These are phyloP conservation scores for Callipepla squamata DNA, from an alignment of 2,113 vertebrate species.

Conservation along the genomic window DNA sequence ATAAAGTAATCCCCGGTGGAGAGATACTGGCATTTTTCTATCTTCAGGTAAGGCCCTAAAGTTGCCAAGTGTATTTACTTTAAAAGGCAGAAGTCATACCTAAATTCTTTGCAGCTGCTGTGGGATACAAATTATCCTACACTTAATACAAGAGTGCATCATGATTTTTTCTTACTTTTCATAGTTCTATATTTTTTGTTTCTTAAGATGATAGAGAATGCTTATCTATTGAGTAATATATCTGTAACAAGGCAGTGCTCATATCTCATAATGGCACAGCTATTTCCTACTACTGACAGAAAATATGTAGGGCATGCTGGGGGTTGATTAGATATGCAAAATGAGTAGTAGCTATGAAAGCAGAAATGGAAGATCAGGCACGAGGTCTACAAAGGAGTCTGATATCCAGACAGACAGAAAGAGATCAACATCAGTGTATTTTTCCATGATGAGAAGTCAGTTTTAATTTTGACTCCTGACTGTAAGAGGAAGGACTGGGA, in stretches of 20 bases:
- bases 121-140: background rate
- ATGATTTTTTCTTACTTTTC: background rate
- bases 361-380: background rate
- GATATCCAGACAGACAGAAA: background rate
- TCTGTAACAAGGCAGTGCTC: slow-evolving; percentile 15
- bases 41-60: background rate
- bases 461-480: background rate
- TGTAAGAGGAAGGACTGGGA: background rate
- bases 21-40: background rate
- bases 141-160: background rate
- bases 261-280: background rate
- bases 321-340: slow-evolving; percentile 35
- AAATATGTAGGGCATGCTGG: slow-evolving; percentile 47
- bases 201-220: background rate
- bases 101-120: background rate
- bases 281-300: slow-evolving; percentile 54
- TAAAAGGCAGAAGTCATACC: background rate
- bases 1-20: background rate
- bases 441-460: slow-evolving; percentile 13
- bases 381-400: background rate
- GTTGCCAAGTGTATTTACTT: background rate
- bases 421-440: background rate
- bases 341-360: slow-evolving; percentile 1
- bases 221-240: background rate
- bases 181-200: background rate